A percentile compares a stretch with the other conserved stretches of the same genome.
phyloP scores from a whole-genome alignment of 2,797 vertebrate genomes.

The Sebastes matsubarae region DNA sequence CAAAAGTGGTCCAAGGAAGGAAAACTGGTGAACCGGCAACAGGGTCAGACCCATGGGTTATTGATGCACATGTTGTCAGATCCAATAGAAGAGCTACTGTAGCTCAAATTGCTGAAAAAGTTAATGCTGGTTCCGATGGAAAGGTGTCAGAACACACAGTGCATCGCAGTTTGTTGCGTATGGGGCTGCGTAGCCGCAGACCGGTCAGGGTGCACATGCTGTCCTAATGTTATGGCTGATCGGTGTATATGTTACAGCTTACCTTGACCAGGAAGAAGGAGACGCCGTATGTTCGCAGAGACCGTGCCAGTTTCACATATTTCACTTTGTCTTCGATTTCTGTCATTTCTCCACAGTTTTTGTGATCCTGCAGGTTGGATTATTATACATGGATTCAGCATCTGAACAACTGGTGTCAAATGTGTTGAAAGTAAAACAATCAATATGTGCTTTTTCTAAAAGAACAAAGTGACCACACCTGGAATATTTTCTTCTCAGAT shows the following conservation, averaged over 20 bases:
- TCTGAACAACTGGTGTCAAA: background rate
- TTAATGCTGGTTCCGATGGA: too few species aligned
- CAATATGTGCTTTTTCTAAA: background rate
- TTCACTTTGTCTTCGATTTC: conserved; percentile 99
- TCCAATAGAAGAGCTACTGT: too few species aligned
- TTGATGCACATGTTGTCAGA: too few species aligned
- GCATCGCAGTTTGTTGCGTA: too few species aligned
- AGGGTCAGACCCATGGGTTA: fast-evolving
- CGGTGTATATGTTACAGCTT: background rate
- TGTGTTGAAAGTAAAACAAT: background rate
- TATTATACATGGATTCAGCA: background rate
- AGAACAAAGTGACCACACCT: conserved; percentile 80
- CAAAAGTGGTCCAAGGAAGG: too few species aligned
- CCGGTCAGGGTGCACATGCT: too few species aligned
- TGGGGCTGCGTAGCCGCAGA: too few species aligned
- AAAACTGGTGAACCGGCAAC: fast-evolving
- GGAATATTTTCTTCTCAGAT: conserved; percentile 96
- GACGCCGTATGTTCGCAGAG: conserved; percentile 94
- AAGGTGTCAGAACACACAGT: too few species aligned
- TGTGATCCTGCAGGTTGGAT: conserved; percentile 89
- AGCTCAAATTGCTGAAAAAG: too few species aligned
- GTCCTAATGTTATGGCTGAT: too few species aligned
- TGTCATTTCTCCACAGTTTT: conserved; percentile 95
- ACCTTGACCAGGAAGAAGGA: conserved; percentile 99
- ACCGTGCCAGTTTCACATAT: conserved; percentile 96